These are phyloP conservation scores for Petrolisthes manimaculis DNA, from an alignment of 2,888 invertebrate genomes.

Conservation along the genomic window DNA sequence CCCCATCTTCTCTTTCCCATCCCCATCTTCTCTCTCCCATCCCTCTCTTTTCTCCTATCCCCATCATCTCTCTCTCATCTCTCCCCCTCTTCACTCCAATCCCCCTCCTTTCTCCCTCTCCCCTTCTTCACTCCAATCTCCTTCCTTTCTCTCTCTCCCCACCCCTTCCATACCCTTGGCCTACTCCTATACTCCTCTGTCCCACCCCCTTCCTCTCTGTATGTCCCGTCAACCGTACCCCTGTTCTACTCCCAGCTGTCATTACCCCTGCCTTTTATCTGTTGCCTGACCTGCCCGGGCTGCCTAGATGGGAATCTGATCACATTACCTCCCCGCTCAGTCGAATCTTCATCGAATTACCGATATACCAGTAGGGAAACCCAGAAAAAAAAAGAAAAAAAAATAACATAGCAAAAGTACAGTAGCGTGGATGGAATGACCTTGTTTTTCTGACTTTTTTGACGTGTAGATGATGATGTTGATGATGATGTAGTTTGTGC, in stretches of 20 bases:
- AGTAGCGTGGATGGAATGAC: too few species aligned
- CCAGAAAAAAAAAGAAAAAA: background rate
- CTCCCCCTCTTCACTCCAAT: background rate
- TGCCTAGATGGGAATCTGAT: background rate
- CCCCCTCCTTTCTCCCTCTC: background rate
- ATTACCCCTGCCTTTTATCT: background rate
- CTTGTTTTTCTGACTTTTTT: too few species aligned
- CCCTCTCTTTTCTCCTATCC: background rate
- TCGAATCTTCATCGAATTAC: background rate
- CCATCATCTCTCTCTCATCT: slow-evolving; percentile 3
- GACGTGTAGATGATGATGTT: too few species aligned
- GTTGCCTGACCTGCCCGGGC: background rate
- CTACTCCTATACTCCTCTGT: background rate
- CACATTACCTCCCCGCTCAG: background rate
- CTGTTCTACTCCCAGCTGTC: background rate
- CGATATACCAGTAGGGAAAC: background rate
- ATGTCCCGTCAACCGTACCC: background rate
- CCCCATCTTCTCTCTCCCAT: too few species aligned
- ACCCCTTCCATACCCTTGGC: background rate
- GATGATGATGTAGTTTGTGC: too few species aligned
- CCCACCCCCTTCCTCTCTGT: background rate
- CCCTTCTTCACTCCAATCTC: background rate
- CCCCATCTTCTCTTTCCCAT: too few species aligned
- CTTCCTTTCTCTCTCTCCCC: slow-evolving; percentile 4
- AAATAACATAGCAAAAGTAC: background rate